A percentile compares a stretch with the other conserved stretches of the same genome.
Conservation (phyloP, 1,140 invertebrate species). For the Triops cancriformis region DNA sequence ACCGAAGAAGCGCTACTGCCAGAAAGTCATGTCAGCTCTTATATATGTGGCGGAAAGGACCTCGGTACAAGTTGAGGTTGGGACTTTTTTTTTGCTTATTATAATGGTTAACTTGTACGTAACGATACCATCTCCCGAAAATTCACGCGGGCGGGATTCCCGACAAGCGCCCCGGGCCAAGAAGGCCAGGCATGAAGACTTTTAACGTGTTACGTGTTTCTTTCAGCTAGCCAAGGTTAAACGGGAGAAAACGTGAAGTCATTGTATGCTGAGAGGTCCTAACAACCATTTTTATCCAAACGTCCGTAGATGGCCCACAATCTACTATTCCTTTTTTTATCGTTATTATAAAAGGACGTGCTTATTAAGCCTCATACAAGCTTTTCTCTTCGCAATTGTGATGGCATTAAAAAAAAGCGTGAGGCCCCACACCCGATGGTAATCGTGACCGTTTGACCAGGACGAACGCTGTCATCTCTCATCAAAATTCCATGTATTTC, state of each 20-base stretch:
- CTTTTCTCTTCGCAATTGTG: too few species aligned
- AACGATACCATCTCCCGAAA: background rate
- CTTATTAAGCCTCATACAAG: too few species aligned
- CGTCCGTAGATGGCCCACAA: background rate
- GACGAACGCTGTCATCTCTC: too few species aligned
- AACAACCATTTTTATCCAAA: background rate
- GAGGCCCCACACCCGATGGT: too few species aligned
- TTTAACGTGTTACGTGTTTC: background rate
- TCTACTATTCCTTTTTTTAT: background rate
- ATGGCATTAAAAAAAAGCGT: too few species aligned
- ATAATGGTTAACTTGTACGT: background rate
- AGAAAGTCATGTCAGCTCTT: background rate
- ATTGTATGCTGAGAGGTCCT: background rate
- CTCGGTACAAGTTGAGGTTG: background rate
- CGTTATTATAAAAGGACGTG: too few species aligned
- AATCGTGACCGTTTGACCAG: too few species aligned
- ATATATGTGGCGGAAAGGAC: background rate
- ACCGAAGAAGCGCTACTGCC: background rate
- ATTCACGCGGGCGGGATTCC: constrained; percentile 6
- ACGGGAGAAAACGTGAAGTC: constrained; percentile 1
- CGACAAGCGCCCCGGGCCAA: background rate
- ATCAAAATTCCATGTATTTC: too few species aligned
- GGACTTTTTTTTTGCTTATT: background rate
- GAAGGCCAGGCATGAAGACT: background rate
- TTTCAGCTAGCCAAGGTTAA: background rate